A percentile compares a stretch with the other conserved stretches of the same genome.
Evolutionary conservation across 2,113 vertebrate genomes (phyloP).

Genomic region (Erythrocebus patas): DNA sequence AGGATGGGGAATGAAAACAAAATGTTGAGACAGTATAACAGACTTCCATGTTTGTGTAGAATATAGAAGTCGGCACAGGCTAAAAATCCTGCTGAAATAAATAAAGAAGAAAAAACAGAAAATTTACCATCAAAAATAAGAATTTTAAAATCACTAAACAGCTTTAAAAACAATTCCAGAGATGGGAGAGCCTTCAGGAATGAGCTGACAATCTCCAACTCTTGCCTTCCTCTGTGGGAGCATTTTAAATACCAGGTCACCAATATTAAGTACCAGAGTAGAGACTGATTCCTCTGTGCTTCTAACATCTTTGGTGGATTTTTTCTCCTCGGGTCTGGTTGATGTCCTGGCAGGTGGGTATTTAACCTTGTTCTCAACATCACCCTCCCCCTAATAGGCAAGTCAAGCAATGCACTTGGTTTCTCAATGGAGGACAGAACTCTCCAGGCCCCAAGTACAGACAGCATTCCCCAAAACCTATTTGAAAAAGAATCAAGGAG

Average conservation of each 20-base stretch:
- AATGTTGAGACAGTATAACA: background rate
- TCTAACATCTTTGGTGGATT: background rate
- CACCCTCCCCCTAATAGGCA: background rate
- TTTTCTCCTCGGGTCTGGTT: background rate
- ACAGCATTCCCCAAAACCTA: background rate
- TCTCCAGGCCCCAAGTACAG: background rate
- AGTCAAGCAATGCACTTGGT: background rate
- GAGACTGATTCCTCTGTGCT: background rate
- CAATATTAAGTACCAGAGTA: background rate
- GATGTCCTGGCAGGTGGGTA: background rate
- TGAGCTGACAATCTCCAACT: background rate
- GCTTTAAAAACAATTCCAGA: background rate
- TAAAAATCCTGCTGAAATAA: background rate
- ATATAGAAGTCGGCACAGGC: background rate
- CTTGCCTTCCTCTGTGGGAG: background rate
- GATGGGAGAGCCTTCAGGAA: background rate
- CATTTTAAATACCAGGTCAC: background rate
- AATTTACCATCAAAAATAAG: background rate
- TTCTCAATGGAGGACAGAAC: background rate
- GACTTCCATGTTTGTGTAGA: background rate
- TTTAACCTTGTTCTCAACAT: background rate
- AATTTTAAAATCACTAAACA: background rate
- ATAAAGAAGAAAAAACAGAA: background rate
- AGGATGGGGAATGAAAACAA: background rate
- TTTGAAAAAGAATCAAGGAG: background rate